Evolutionary conservation across 2,113 vertebrate genomes (phyloP).

Genomic region (Mesocricetus auratus): DNA sequence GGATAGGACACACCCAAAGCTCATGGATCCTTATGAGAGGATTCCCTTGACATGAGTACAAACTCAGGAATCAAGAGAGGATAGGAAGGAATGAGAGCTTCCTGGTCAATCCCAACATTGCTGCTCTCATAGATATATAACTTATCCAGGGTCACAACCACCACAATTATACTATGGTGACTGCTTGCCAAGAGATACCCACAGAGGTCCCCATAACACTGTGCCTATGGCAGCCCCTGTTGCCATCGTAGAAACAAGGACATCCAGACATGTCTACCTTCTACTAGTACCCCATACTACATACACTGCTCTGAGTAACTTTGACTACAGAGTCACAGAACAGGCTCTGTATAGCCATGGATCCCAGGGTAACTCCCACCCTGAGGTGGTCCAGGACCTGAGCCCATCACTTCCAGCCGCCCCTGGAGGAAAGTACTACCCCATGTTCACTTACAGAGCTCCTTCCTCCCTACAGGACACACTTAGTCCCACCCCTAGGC

Average conservation of each 20-base stretch:
- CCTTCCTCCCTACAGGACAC: not conserved
- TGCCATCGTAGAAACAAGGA: not conserved
- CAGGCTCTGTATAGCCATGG: not conserved
- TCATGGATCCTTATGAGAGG: rapidly evolving
- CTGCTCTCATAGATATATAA: not conserved
- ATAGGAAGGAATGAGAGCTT: rapidly evolving
- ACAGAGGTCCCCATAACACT: not conserved
- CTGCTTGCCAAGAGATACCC: rapidly evolving
- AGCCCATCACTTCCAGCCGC: not conserved
- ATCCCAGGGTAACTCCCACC: not conserved
- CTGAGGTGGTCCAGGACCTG: not conserved
- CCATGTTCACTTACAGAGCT: too few species aligned
- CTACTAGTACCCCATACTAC: not conserved
- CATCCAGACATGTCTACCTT: not conserved
- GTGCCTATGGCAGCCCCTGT: too few species aligned
- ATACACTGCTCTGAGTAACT: too few species aligned
- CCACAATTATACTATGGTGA: not conserved
- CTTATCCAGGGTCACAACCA: not conserved
- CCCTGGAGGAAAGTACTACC: not conserved
- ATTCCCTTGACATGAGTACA: not conserved
- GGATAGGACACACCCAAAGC: rapidly evolving
- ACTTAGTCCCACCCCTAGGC: not conserved
- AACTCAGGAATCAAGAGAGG: not conserved
- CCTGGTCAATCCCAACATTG: rapidly evolving
- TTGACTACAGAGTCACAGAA: too few species aligned